Evolutionary conservation across 2,113 vertebrate genomes (phyloP).

Genomic region (Sylvilagus bachmani): DNA sequence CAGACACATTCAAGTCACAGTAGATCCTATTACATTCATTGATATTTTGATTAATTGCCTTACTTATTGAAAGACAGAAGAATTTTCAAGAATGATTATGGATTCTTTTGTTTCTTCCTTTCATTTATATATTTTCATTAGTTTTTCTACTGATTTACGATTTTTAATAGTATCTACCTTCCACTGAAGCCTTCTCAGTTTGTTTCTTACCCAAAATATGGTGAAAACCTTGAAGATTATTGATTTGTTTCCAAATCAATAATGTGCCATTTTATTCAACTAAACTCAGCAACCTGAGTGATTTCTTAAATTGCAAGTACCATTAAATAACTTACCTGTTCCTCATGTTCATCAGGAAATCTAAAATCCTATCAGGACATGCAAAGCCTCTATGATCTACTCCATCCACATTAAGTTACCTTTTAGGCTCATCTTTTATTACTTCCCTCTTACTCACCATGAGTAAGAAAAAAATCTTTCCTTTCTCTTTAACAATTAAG

Average conservation of each 20-base stretch:
- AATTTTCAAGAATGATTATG: not conserved
- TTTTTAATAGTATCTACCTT: not conserved
- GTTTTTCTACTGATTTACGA: not conserved
- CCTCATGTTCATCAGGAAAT: not conserved
- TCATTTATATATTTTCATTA: not conserved
- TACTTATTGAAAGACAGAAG: not conserved
- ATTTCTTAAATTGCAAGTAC: not conserved
- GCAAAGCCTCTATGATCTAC: not conserved
- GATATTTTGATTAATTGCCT: not conserved
- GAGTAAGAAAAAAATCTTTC: not conserved
- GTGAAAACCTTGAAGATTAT: not conserved
- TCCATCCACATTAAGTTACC: not conserved
- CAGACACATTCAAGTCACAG: no score
- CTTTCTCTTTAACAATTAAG: not conserved
- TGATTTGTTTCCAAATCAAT: not conserved
- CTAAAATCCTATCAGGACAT: not conserved
- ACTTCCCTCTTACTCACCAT: not conserved
- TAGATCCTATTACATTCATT: not conserved
- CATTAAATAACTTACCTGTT: not conserved
- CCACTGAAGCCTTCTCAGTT: not conserved
- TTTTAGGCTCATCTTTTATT: not conserved
- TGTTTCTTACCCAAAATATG: not conserved
- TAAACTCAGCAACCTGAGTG: not conserved
- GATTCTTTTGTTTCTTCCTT: not conserved
- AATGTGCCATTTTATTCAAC: not conserved